Conservation (phyloP, 2,113 vertebrate genomes). For the Mustelus asterias region DNA sequence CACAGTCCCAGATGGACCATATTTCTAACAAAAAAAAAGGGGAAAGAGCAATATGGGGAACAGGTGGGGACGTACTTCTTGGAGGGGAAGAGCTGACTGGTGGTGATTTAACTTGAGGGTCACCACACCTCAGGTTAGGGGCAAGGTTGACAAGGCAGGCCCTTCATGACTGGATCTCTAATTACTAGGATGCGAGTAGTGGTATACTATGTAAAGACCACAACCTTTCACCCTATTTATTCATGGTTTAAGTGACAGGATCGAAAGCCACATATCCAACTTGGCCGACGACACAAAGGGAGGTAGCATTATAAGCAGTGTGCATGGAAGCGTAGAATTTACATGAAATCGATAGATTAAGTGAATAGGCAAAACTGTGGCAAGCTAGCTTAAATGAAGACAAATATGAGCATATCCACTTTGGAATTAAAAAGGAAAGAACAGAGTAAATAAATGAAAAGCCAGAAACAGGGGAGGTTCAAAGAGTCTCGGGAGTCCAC, state of each 20-base stretch:
- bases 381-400: background rate
- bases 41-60: too few species aligned
- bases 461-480: background rate
- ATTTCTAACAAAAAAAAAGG: too few species aligned
- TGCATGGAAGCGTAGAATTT: background rate
- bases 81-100: too few species aligned
- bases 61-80: too few species aligned
- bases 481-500: background rate
- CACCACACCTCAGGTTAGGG: too few species aligned
- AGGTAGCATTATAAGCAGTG: background rate
- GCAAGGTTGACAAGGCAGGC: too few species aligned
- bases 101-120: too few species aligned
- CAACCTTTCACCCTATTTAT: background rate
- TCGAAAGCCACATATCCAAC: background rate
- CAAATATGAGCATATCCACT: background rate
- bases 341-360: background rate
- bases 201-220: background rate
- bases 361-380: background rate
- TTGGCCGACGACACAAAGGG: background rate
- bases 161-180: background rate
- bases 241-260: background rate
- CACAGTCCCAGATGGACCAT: too few species aligned
- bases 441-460: background rate
- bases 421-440: background rate
- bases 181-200: background rate